Conservation (phyloP, 2,113 vertebrate species). For the Macaca mulatta region DNA sequence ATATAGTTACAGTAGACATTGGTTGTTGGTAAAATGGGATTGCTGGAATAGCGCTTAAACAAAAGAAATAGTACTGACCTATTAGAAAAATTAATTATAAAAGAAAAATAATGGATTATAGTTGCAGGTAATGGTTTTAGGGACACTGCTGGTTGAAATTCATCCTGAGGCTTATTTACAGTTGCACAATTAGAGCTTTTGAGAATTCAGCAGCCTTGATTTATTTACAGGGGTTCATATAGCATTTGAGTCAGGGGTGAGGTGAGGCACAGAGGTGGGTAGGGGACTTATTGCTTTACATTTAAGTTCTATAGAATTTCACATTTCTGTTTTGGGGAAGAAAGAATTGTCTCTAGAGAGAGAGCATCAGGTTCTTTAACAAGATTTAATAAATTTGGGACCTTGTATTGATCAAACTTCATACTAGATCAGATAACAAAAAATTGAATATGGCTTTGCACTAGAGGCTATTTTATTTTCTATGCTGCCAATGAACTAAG, state of each 20-base stretch:
- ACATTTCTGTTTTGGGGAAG: background rate
- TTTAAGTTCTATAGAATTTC: conserved; percentile 28
- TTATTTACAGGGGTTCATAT: conserved; percentile 68
- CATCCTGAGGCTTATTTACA: conserved; percentile 82
- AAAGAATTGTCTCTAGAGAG: background rate
- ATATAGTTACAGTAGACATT: conserved; percentile 67
- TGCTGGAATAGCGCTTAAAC: conserved; percentile 65
- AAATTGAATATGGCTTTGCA: background rate
- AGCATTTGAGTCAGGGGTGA: conserved; percentile 54
- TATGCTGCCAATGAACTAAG: background rate
- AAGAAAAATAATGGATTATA: conserved; percentile 83
- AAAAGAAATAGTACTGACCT: conserved; percentile 80
- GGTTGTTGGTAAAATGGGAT: conserved; percentile 66
- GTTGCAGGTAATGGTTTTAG: conserved; percentile 84
- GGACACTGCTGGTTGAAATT: conserved; percentile 79
- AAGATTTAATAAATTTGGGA: conserved; percentile 7
- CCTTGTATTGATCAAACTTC: conserved; percentile 3
- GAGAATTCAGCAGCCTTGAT: conserved; percentile 70
- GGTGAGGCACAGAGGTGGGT: background rate
- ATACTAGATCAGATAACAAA: conserved; percentile 24
- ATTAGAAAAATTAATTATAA: conserved; percentile 85
- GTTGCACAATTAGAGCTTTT: conserved; percentile 79
- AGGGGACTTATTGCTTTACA: conserved; percentile 24
- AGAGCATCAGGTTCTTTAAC: background rate
- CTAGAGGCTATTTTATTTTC: conserved; percentile 17